These are phyloP conservation scores for Dolichomitus sp. DNA, from an alignment of 2,888 invertebrate species.

Conservation along the genomic window DNA sequence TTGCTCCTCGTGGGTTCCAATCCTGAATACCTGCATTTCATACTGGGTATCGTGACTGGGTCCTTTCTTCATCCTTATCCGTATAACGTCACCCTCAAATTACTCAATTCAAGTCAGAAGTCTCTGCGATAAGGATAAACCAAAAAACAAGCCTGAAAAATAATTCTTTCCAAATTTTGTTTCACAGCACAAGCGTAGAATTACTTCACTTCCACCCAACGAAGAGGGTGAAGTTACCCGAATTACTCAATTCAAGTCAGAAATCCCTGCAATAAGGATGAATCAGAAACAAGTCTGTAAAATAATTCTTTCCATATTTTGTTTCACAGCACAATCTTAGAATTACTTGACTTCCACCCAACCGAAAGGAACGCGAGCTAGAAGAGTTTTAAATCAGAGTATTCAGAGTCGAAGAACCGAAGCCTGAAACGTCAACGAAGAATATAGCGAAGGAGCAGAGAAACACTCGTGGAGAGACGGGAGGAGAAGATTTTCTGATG, in stretches of 20 bases:
- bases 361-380: neutral
- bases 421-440: slow-evolving; percentile 46
- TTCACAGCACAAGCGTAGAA: neutral
- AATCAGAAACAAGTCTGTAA: neutral
- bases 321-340: neutral
- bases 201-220: neutral
- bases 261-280: neutral
- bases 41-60: neutral
- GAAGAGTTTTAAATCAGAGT: neutral
- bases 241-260: neutral
- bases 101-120: neutral
- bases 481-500: slow-evolving; percentile 73
- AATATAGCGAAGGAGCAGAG: slow-evolving; percentile 45
- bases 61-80: neutral
- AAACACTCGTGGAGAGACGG: slow-evolving; percentile 55
- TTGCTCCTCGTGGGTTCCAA: neutral
- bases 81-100: neutral
- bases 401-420: neutral
- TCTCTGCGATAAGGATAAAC: neutral
- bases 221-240: too few species aligned
- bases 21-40: neutral
- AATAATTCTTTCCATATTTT: neutral
- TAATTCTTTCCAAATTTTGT: neutral
- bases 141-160: neutral
- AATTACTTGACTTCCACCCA: neutral